phyloP scores from a whole-genome alignment of 2,113 vertebrate species.

The Mystacornis crossleyi region DNA sequence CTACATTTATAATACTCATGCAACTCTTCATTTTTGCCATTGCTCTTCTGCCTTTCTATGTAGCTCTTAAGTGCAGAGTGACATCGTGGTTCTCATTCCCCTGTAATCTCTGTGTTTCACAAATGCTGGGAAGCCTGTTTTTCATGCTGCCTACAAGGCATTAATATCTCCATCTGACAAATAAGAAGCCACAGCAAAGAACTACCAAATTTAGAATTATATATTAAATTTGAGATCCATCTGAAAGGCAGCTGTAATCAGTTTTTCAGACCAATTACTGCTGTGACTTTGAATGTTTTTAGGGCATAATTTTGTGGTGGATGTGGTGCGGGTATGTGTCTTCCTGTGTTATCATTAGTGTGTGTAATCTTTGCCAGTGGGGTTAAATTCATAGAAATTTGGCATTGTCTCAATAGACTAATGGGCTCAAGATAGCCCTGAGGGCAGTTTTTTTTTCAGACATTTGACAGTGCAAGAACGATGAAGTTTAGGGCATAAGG shows the following conservation, averaged over 20 bases:
- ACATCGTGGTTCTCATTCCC: background rate
- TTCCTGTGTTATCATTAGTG: background rate
- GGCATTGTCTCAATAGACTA: background rate
- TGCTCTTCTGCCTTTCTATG: background rate
- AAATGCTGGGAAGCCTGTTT: background rate
- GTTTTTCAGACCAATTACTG: background rate
- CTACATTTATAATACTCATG: background rate
- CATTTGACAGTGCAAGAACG: background rate
- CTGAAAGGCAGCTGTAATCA: background rate
- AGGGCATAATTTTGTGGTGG: background rate
- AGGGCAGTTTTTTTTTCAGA: background rate
- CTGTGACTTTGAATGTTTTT: background rate
- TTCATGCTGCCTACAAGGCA: background rate
- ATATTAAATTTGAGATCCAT: background rate
- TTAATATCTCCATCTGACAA: background rate
- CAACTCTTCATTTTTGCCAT: background rate
- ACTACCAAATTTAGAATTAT: background rate
- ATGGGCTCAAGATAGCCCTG: background rate
- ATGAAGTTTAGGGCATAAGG: accelerated
- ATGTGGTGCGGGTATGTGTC: background rate
- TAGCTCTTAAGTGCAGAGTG: background rate
- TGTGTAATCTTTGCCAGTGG: background rate
- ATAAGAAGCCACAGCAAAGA: background rate
- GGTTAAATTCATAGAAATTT: background rate
- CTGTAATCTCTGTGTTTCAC: background rate